These are phyloP conservation scores for Protaetia brevitarsis DNA, from an alignment of 1,140 invertebrate genomes.

Conservation along the genomic window DNA sequence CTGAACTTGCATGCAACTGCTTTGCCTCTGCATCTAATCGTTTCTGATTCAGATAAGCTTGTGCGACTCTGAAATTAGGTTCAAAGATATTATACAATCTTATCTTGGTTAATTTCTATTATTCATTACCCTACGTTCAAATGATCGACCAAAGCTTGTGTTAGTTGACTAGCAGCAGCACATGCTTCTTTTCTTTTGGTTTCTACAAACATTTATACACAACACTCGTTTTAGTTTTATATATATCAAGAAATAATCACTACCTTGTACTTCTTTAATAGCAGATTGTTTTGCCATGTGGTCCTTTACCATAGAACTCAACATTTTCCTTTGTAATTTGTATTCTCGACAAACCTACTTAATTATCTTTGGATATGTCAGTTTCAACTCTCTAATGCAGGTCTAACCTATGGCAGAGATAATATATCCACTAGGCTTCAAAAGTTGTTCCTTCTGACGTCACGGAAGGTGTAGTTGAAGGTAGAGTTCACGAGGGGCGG, in stretches of 20 bases:
- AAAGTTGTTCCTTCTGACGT: no score
- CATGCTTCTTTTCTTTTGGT: constrained; percentile 91
- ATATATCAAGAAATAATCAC: constrained; percentile 29
- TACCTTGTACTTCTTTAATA: constrained; percentile 82
- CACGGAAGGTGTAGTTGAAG: no score
- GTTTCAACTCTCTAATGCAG: no score
- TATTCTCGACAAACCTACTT: neutral
- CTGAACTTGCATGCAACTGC: constrained; percentile 89
- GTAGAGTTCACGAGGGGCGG: no score
- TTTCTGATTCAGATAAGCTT: constrained; percentile 98
- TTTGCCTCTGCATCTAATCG: constrained; percentile 96
- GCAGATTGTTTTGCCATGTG: constrained; percentile 74
- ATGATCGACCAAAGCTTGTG: constrained; percentile 93
- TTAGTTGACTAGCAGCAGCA: constrained; percentile 84
- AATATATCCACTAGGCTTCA: no score
- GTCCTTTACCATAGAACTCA: constrained; percentile 83
- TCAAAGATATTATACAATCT: no score
- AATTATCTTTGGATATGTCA: no score
- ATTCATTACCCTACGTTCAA: constrained; percentile 88
- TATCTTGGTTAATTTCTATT: neutral
- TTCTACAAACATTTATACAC: constrained; percentile 61
- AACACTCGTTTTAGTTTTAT: neutral
- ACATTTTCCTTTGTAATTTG: constrained; percentile 56
- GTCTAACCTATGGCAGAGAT: no score
- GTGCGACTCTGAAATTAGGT: constrained; percentile 82